Evolutionary conservation across 2,113 vertebrate species (phyloP), one percentile per base, ranked within the genome.

Genomic region (Drymodes brunneopygia): DNA sequence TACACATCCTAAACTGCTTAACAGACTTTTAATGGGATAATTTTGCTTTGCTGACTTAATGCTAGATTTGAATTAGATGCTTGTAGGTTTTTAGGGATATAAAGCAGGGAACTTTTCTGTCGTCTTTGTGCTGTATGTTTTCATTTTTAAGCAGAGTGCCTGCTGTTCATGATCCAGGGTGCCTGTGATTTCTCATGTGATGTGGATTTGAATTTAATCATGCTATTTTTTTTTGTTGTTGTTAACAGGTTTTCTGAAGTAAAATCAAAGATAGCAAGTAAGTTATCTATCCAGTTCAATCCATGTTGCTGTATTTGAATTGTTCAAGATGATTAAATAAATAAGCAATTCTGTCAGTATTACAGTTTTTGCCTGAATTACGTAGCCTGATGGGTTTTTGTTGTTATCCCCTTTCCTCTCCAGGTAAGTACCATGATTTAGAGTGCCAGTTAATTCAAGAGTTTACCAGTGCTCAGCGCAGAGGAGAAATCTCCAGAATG

Each of bases 191-290:
- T 65, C 87, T 80, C 70, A 61, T 56, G 42, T 73, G 50, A 31
- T 15, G 67, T 84, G 91, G 71, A 77, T 91, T 91, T 95, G 74
- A 94, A 92, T 92, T 94, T 88, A 92, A 93, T 79, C 29, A 10
- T 82, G 51, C 15, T 92, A 9, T 54, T 94, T 94, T 95, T 94
- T 84, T 94, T 95, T 35, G 25, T 62, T 97, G 44, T 95, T 58
- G 77, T 94, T 95, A 98, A 94, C 98, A 99, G 99, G 98, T 99
- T 99, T 99, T 98, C 99, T 95, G 99, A 99, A 96, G 99, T 99
- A 93, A 99, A 99, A 97, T 99, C 99, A 90, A 99, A 99, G 98
- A 99, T 99, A 97, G 99, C 99, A 97, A 99, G 99, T 99, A 98
- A 98, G 99, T 99, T 94, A 79, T 81, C 58, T 79, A 17, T 60